A percentile compares a stretch with the other conserved stretches of the same genome.
phyloP scores from a whole-genome alignment of 1,140 invertebrate genomes.

The Pogonomyrmex barbatus region DNA sequence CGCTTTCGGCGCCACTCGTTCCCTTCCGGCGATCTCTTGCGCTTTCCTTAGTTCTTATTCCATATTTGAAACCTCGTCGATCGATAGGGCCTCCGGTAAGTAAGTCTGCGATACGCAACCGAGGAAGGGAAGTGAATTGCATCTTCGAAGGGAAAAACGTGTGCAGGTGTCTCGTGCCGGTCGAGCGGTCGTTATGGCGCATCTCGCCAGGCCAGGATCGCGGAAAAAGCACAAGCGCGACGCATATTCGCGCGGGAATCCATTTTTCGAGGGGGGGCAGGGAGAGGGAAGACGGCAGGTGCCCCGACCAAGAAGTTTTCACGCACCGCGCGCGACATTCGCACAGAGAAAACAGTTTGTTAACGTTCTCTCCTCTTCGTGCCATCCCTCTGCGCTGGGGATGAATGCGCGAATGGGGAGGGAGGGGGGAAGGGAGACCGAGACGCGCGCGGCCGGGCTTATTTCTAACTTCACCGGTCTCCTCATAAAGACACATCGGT shows the following conservation, averaged over 20 bases:
- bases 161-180: constrained; percentile 24
- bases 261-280: background rate
- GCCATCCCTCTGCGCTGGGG: no score
- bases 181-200: constrained; percentile 51
- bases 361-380: background rate
- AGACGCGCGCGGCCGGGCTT: constrained; percentile 24
- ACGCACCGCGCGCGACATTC: constrained; percentile 30
- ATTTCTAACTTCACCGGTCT: constrained; percentile 45
- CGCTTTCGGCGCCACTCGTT: background rate
- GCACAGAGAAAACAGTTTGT: background rate
- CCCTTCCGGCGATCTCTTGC: constrained; percentile 38
- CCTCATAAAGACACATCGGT: constrained; percentile 69
- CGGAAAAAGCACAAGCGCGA: background rate
- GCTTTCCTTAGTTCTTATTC: constrained; percentile 35
- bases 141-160: background rate
- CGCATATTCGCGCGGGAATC: background rate
- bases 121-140: background rate
- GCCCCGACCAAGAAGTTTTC: constrained; percentile 13
- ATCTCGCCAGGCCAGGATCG: constrained; percentile 31
- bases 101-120: constrained; percentile 61
- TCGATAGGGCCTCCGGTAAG: constrained; percentile 66
- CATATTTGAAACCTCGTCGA: constrained; percentile 52
- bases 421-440: background rate
- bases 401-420: no score
- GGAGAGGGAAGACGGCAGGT: background rate